These are phyloP conservation scores for Polypedilum vanderplanki DNA, from an alignment of 1,140 invertebrate genomes.

Conservation along the genomic window DNA sequence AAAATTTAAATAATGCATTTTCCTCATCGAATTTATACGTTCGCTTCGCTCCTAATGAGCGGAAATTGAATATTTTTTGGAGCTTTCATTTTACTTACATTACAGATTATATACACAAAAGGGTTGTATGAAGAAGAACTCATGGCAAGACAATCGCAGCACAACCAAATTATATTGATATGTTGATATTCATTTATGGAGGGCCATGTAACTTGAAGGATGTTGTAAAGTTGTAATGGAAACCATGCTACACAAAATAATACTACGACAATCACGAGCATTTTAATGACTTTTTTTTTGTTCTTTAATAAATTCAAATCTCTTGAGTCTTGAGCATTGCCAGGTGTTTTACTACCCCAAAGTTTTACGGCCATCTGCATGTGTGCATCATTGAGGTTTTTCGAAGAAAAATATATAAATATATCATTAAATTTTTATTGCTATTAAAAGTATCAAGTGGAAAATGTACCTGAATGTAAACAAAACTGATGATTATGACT, in stretches of 20 bases:
- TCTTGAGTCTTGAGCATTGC: constrained; percentile 63
- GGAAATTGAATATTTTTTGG: not conserved
- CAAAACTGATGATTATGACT: constrained; percentile 66
- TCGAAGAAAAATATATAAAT: not conserved
- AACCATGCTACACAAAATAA: constrained; percentile 76
- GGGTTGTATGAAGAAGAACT: constrained; percentile 81
- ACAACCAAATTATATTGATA: constrained; percentile 73
- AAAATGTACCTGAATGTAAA: constrained; percentile 50
- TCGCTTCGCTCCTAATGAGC: constrained; percentile 4
- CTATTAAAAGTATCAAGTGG: not conserved
- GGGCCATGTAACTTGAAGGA: constrained; percentile 60
- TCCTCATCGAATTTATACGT: no score
- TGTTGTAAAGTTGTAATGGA: constrained; percentile 69
- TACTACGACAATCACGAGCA: constrained; percentile 72
- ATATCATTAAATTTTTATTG: not conserved
- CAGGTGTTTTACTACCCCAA: constrained; percentile 67
- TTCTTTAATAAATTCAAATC: constrained; percentile 70
- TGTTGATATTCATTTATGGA: constrained; percentile 66
- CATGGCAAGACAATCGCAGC: constrained; percentile 79
- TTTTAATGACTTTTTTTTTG: constrained; percentile 82
- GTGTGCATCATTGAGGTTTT: not conserved
- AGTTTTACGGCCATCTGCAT: constrained; percentile 62
- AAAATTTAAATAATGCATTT: no score
- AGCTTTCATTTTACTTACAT: constrained; percentile 53
- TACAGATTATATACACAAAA: constrained; percentile 79